Conservation (phyloP, 2,113 vertebrate species). For the Cyrtonyx montezumae region DNA sequence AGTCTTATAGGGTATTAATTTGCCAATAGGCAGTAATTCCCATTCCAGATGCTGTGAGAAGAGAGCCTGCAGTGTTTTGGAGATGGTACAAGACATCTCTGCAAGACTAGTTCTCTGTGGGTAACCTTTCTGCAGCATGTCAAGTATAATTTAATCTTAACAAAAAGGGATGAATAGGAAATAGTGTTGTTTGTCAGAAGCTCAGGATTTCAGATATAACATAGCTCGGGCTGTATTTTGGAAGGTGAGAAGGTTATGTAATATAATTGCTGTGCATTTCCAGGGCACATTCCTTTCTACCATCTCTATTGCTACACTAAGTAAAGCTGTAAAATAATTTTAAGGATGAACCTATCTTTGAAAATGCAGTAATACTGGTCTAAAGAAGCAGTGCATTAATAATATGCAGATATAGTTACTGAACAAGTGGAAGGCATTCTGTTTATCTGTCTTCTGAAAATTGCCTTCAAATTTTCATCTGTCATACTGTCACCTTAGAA, state of each 20-base stretch:
- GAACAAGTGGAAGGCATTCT: conserved; percentile 30
- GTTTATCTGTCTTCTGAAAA: conserved; percentile 26
- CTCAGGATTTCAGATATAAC: conserved; percentile 50
- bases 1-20: not conserved
- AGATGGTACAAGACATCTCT: not conserved
- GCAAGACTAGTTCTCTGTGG: not conserved
- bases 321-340: conserved; percentile 59
- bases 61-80: conserved; percentile 1
- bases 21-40: not conserved
- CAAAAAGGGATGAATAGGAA: conserved; percentile 59
- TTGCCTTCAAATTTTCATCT: conserved; percentile 36
- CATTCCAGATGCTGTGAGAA: not conserved
- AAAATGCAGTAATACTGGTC: not conserved
- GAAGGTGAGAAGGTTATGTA: conserved; percentile 40
- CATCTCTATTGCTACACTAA: conserved; percentile 42
- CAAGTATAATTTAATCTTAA: conserved; percentile 43
- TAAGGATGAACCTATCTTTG: not conserved
- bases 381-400: not conserved
- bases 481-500: not conserved
- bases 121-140: conserved; percentile 62
- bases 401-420: conserved; percentile 23
- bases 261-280: conserved; percentile 36
- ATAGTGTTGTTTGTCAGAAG: conserved; percentile 40
- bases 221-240: conserved; percentile 32
- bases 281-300: conserved; percentile 30